phyloP scores from a whole-genome alignment of 37 sponge, comb jelly and placozoan species.

The Haliclona indistincta region DNA sequence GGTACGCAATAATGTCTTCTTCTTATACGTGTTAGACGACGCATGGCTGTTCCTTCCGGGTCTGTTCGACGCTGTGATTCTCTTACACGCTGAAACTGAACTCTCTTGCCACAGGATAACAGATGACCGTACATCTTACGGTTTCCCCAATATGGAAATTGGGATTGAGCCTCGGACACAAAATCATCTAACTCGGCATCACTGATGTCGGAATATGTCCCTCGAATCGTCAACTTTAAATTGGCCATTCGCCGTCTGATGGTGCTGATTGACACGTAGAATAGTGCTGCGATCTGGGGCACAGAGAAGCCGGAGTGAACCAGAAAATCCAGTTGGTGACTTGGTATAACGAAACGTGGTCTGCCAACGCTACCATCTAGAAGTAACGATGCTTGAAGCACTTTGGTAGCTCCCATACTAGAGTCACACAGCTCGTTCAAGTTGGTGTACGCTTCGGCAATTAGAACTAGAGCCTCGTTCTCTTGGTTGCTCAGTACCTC shows the following conservation, averaged over 20 bases:
- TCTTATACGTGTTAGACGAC: constrained; percentile 8
- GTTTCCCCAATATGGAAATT: constrained; percentile 43
- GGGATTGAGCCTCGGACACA: constrained; percentile 11
- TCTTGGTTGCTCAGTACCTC: neutral
- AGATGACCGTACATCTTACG: constrained; percentile 24
- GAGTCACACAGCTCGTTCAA: neutral
- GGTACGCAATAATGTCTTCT: constrained; percentile 29
- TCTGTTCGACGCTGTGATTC: constrained; percentile 51
- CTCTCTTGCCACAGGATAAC: constrained; percentile 8
- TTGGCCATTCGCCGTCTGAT: constrained; percentile 38
- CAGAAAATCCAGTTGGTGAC: constrained; percentile 25
- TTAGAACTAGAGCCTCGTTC: neutral
- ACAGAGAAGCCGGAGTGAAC: constrained; percentile 25
- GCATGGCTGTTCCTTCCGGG: constrained; percentile 28
- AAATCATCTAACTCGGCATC: constrained; percentile 48
- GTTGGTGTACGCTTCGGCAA: neutral
- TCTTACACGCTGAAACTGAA: constrained; percentile 49
- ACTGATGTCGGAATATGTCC: constrained; percentile 11
- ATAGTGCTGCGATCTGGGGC: constrained; percentile 36
- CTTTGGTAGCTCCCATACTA: too few relatives aligned
- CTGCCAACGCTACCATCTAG: constrained; percentile 19
- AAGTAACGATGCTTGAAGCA: neutral
- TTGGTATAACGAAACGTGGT: constrained; percentile 25
- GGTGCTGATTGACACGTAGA: constrained; percentile 49
- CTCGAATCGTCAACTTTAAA: constrained; percentile 17